Evolutionary conservation across 2,888 invertebrate species (phyloP), one percentile per base, ranked within the genome.

Genomic region (Ctena decussata): DNA sequence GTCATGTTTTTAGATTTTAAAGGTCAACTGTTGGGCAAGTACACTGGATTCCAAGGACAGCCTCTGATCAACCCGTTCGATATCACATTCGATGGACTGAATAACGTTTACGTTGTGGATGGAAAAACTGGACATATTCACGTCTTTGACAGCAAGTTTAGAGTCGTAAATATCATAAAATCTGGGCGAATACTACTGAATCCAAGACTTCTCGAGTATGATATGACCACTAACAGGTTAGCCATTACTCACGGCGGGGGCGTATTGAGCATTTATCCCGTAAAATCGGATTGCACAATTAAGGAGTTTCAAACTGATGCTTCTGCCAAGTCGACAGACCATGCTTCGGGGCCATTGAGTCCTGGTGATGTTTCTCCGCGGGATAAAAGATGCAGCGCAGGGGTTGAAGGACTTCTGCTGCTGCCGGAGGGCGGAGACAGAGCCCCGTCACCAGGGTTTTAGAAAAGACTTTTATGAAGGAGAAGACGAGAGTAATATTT

Each of bases 91-190:
- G 85, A 85, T 30, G 44, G 49, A n/a, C 37, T 32, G 11, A 81
- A 79, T 0, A 77, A 78, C 35, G 78, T 85, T 12, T 85, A 78
- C 30, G 53, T 85, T 5, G 44, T 85, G 70, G 78, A 85, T 35
- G 85, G 85, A 1, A 78, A 75, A 49, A 57, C 81, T 1, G 81
- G 81, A 1, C n/a, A 53, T 21, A 57, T 85, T 24, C 85, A 85
- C 57, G 76, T 85, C 3, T 24, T 82, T n/a, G 81, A 85, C 30
- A 21, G 24, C n/a, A 49, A 65, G 6, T 82, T 53, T 27, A 60
- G 49, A 27, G 27, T 78, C 46, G 37, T 81, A 0, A 41, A 37
- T 5, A 30, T 85, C 39, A 79, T 85, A 18, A 53, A 41, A 21
- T 78, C 74, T 8, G 72, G 72, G 1, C 24, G 32, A 12, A 24